These are phyloP conservation scores for Sebastolobus alascanus DNA, from an alignment of 2,797 vertebrate genomes.

Conservation along the genomic window DNA sequence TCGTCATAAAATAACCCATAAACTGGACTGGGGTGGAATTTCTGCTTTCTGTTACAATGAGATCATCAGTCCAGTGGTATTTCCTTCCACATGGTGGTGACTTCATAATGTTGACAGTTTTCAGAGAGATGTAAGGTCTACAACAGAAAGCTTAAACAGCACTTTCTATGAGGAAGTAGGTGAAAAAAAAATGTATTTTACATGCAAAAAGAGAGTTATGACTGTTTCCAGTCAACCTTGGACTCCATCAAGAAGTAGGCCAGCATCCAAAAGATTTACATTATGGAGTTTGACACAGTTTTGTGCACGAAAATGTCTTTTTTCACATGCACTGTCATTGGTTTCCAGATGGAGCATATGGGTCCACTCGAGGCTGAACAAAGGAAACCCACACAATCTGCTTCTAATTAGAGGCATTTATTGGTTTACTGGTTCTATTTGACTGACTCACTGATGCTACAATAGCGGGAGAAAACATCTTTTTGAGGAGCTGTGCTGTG, in stretches of 20 bases:
- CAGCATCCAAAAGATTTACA: no score
- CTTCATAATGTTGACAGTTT: conserved; percentile 21
- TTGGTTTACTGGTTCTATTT: not conserved
- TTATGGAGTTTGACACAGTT: not conserved
- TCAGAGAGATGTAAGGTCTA: not conserved
- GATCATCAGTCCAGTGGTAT: not conserved
- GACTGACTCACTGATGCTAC: conserved; percentile 5
- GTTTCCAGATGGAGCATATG: conserved; percentile 13
- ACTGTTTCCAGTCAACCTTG: no score
- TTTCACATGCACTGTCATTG: not conserved
- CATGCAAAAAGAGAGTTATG: not conserved
- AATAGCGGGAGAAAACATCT: not conserved
- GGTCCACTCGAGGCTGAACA: conserved; percentile 24
- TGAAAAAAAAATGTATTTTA: not conserved
- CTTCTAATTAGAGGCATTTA: conserved; percentile 24
- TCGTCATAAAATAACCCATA: not conserved
- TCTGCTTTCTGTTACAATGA: not conserved
- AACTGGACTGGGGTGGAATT: not conserved
- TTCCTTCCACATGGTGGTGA: not conserved
- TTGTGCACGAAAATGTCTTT: not conserved
- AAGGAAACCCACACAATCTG: conserved; percentile 11
- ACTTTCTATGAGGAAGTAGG: conserved; percentile 33
- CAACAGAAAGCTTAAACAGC: conserved; percentile 21
- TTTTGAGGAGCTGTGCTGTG: not conserved
- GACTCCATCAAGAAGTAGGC: not conserved